Evolutionary conservation across 2,888 invertebrate genomes (phyloP), one percentile per base, ranked within the genome.

Genomic region (Syrphus vitripennis): DNA sequence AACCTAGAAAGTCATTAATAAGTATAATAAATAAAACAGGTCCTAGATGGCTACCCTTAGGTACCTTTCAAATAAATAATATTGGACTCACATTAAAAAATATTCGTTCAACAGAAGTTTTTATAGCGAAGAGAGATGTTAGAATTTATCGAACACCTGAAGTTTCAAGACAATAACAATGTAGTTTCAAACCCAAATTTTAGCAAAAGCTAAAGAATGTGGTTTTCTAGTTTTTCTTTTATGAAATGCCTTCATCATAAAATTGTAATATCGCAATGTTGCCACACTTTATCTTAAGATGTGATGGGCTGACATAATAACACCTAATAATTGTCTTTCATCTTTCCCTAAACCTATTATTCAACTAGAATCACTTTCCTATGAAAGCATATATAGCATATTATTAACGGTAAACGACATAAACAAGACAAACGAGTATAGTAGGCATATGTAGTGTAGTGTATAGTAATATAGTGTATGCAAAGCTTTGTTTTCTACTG

Each of bases 231-330:
- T n/a, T n/a, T n/a, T n/a, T 6, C 10, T 42, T 5, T 48, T 24
- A 26, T 7, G 7, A n/a, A 50, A 50, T 70, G 1, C 40, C 31
- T 42, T 55, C 29, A 19, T 40, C 55, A 55, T 67, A n/a, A 21
- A 50, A 50, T 50, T 48, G n/a, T 16, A 10, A 19, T 67, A 67
- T 67, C 24, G 67, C 50, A 67, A 67, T n/a, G 37, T 34, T 21
- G 10, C 34, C 21, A 34, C 21, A 34, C 55, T 42, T 21, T 19
- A 50, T 53, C 26, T 12, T n/a, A 1, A 42, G n/a, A 37, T 53
- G 6, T 61, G n/a, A n/a, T n/a, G 10, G n/a, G 59, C 80, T 80
- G 83, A 83, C 70, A 76, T 80, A 83, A 83, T 80, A 83, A 83
- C 75, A 71, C 83, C 79, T 83, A 48, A 75, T 80, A 75, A 79